These are phyloP conservation scores for Trilocha varians DNA, from an alignment of 2,888 invertebrate species.

Conservation along the genomic window DNA sequence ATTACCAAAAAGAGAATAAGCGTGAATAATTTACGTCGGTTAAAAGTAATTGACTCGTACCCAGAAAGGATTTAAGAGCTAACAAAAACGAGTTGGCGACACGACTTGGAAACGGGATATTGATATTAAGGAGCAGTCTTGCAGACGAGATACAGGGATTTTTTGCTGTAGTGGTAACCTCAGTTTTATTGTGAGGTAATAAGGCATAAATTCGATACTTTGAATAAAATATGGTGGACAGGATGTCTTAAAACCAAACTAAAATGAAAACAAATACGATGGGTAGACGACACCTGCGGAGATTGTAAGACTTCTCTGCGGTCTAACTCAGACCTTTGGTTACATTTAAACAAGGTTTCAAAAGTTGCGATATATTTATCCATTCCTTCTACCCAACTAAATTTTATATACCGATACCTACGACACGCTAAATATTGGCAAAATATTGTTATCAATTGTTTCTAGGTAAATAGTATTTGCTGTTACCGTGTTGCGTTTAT, in stretches of 20 bases:
- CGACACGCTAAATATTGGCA: no score
- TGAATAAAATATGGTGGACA: background rate
- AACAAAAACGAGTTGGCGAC: slow-evolving; percentile 8
- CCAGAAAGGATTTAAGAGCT: slow-evolving; percentile 1
- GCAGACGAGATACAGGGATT: slow-evolving; percentile 5
- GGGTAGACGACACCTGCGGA: slow-evolving; percentile 58
- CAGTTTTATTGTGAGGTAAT: background rate
- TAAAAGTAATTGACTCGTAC: slow-evolving; percentile 7
- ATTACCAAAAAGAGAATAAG: background rate
- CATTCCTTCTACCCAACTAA: background rate
- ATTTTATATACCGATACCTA: no score
- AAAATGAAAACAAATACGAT: slow-evolving; percentile 38
- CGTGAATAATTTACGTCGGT: slow-evolving; percentile 1
- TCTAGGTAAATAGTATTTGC: background rate
- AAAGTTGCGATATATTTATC: background rate
- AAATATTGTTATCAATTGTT: background rate
- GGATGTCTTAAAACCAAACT: slow-evolving; percentile 22
- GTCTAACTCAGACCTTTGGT: slow-evolving; percentile 24
- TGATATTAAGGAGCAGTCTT: slow-evolving; percentile 13
- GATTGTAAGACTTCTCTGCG: slow-evolving; percentile 66
- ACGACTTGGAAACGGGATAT: slow-evolving; percentile 12
- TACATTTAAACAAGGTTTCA: slow-evolving; percentile 4
- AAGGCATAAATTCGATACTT: background rate
- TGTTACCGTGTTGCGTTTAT: background rate
- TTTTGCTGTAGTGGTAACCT: background rate